Percentiles rank a stretch among this genome's conserved stretches.
Conservation (phyloP, 1,140 invertebrate genomes). For the Drosophila micromelanica region DNA sequence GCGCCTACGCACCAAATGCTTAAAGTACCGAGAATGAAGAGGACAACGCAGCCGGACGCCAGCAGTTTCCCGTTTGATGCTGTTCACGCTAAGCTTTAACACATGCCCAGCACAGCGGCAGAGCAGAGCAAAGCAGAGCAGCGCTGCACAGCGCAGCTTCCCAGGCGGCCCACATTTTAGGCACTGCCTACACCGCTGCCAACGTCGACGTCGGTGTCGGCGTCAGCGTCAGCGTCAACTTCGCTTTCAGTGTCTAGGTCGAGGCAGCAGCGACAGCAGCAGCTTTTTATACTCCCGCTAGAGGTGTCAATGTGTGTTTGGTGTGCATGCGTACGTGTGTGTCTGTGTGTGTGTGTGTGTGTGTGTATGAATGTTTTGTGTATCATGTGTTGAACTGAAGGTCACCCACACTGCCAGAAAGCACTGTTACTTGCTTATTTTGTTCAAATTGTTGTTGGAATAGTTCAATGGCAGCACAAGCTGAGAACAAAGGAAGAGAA, state of each 20-base stretch:
- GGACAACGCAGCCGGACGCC: background rate
- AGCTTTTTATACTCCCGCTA: constrained; percentile 37
- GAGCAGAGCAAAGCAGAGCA: background rate
- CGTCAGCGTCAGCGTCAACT: constrained; percentile 14
- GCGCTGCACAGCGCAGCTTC: background rate
- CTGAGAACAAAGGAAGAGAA: background rate
- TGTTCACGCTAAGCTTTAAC: constrained; percentile 46
- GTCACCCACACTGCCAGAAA: constrained; percentile 37
- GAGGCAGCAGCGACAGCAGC: constrained; percentile 51
- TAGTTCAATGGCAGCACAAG: constrained; percentile 3
- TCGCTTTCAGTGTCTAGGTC: constrained; percentile 74
- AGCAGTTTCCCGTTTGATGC: constrained; percentile 23
- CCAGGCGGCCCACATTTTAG: background rate
- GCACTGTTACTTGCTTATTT: background rate
- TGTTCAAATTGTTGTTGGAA: background rate
- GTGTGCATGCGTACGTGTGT: background rate
- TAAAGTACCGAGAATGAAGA: constrained; percentile 1
- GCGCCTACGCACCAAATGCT: constrained; percentile 30
- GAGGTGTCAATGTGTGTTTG: constrained; percentile 14
- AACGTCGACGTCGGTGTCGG: constrained; percentile 1
- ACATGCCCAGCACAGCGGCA: constrained; percentile 37
- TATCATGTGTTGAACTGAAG: constrained; percentile 37
- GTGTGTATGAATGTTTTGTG: background rate
- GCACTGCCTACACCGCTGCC: background rate
- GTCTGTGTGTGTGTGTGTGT: constrained; percentile 3